A percentile compares a stretch with the other conserved stretches of the same genome.
Evolutionary conservation across 2,113 vertebrate genomes (phyloP).

Genomic region (Ondatra zibethicus): DNA sequence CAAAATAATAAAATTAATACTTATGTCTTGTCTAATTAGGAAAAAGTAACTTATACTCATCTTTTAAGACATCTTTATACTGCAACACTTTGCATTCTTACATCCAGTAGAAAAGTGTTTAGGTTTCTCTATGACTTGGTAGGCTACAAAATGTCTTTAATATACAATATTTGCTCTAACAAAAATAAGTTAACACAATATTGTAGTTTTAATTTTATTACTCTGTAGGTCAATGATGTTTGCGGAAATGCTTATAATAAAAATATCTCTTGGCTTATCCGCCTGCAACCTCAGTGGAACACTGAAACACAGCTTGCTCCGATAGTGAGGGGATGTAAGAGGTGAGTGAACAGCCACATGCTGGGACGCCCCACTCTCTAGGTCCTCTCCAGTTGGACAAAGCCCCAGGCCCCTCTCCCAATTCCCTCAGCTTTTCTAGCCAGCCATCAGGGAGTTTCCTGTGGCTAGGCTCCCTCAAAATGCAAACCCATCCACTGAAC

Average conservation of each 20-base stretch:
- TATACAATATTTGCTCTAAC: neutral
- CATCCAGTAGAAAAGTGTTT: neutral
- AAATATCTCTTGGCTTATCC: neutral
- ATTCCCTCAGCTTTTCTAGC: too few relatives aligned
- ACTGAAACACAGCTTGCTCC: too few relatives aligned
- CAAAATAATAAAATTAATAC: neutral
- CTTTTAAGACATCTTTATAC: neutral
- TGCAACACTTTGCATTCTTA: neutral
- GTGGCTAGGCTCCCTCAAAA: too few relatives aligned
- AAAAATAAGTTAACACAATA: too few relatives aligned
- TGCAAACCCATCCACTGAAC: too few relatives aligned
- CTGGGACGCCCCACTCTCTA: too few relatives aligned
- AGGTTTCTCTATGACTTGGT: neutral
- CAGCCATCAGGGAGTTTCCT: too few relatives aligned
- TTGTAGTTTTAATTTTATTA: neutral
- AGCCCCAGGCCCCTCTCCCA: too few relatives aligned
- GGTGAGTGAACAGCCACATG: too few relatives aligned
- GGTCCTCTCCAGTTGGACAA: too few relatives aligned
- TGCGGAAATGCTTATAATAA: neutral
- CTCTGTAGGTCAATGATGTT: neutral
- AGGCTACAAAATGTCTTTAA: neutral
- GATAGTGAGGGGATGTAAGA: too few relatives aligned
- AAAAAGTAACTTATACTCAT: neutral
- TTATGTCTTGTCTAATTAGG: neutral
- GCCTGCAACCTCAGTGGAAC: too few relatives aligned